Conservation (phyloP, 2,888 invertebrate species). For the Cabera pusaria region DNA sequence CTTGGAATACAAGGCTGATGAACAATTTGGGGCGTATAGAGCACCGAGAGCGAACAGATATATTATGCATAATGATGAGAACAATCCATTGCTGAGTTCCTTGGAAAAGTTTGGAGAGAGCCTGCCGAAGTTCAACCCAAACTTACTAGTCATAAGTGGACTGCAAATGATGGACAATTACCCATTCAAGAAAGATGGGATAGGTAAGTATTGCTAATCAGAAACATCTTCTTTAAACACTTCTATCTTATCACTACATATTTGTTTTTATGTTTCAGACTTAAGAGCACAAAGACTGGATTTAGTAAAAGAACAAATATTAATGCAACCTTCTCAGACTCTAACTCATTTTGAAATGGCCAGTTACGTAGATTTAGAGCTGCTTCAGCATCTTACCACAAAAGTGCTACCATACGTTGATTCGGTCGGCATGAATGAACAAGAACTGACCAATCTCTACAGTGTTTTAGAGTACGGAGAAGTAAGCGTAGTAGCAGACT, state of each 20-base stretch:
- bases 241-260: no score
- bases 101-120: conserved; percentile 87
- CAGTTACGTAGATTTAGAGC: conserved; percentile 89
- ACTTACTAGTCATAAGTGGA: conserved; percentile 91
- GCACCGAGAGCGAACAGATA: conserved; percentile 92
- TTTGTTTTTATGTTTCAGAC: conserved; percentile 72
- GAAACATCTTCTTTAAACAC: no score
- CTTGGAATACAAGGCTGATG: conserved; percentile 90
- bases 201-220: conserved; percentile 59
- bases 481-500: conserved; percentile 89
- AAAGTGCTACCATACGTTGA: conserved; percentile 89
- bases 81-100: conserved; percentile 89
- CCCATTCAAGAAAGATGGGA: conserved; percentile 83
- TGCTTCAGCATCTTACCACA: conserved; percentile 86
- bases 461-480: conserved; percentile 87
- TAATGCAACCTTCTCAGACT: conserved; percentile 82
- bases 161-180: conserved; percentile 95
- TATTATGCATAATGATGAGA: conserved; percentile 91
- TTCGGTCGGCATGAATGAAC: conserved; percentile 95
- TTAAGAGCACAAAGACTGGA: conserved; percentile 85
- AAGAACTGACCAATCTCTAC: conserved; percentile 90
- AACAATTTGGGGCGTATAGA: conserved; percentile 88
- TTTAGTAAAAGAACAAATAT: conserved; percentile 87
- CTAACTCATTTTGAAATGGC: conserved; percentile 94
- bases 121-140: conserved; percentile 85